These are phyloP conservation scores for Sylvia atricapilla DNA, from an alignment of 2,113 vertebrate genomes.

Conservation along the genomic window DNA sequence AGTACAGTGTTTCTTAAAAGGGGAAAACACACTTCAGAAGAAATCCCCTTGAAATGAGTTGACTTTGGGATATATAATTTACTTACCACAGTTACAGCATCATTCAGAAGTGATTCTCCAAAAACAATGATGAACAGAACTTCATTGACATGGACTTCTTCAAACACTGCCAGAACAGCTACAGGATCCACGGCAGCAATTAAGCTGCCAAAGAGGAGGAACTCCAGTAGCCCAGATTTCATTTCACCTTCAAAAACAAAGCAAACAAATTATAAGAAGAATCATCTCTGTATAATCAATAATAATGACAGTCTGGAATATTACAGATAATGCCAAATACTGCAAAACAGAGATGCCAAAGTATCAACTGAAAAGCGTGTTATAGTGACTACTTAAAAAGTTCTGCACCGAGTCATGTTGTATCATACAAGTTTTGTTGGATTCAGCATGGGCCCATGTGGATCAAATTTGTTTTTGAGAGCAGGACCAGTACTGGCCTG, in stretches of 20 bases:
- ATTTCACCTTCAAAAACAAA: conserved; percentile 75
- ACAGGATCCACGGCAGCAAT: conserved; percentile 95
- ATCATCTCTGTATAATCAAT: neutral
- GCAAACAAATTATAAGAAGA: neutral
- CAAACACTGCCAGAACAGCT: conserved; percentile 94
- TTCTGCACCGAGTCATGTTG: neutral
- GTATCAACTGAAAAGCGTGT: neutral
- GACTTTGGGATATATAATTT: neutral
- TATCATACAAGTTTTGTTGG: neutral
- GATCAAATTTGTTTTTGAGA: neutral
- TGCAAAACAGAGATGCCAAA: neutral
- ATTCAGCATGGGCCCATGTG: neutral
- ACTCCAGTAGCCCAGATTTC: conserved; percentile 82
- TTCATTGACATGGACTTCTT: conserved; percentile 97
- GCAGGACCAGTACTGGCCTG: neutral
- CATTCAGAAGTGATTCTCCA: conserved; percentile 95
- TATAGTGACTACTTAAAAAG: neutral
- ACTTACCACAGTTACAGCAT: conserved; percentile 95
- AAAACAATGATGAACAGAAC: conserved; percentile 98
- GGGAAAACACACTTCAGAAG: neutral
- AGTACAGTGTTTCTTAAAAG: neutral
- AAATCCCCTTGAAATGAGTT: neutral
- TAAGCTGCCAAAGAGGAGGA: conserved; percentile 93
- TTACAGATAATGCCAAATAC: neutral
- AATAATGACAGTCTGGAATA: neutral